These are phyloP conservation scores for Spizella passerina DNA, from an alignment of 2,797 vertebrate species.

Conservation along the genomic window DNA sequence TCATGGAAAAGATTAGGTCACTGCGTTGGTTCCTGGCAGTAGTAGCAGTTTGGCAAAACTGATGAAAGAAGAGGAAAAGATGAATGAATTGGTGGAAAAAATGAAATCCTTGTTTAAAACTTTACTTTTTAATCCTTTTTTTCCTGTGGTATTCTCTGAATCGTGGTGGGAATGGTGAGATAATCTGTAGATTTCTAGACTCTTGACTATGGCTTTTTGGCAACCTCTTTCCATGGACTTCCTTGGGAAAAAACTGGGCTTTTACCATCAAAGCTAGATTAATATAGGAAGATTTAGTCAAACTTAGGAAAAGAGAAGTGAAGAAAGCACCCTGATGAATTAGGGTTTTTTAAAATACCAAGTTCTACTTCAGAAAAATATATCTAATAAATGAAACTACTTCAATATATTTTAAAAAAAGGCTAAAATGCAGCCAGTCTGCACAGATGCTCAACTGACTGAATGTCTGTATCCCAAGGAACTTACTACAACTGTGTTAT, in stretches of 20 bases:
- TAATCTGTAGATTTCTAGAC: not conserved
- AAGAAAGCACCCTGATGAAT: not conserved
- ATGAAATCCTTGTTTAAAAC: not conserved
- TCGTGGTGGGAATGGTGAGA: not conserved
- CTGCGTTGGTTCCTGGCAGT: not conserved
- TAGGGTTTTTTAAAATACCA: accelerated
- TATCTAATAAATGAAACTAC: not conserved
- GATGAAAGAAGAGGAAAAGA: not conserved
- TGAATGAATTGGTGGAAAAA: not conserved
- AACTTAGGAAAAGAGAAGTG: not conserved
- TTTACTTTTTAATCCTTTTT: not conserved
- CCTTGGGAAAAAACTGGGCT: not conserved
- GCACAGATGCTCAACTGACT: not conserved
- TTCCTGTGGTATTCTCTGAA: not conserved
- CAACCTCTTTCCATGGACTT: not conserved
- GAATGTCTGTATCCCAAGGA: not conserved
- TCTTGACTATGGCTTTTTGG: not conserved
- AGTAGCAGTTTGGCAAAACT: not conserved
- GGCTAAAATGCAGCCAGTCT: not conserved
- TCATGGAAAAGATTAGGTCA: not conserved
- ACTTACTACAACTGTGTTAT: not conserved
- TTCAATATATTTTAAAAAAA: not conserved
- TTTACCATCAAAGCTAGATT: not conserved
- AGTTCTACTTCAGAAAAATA: not conserved
- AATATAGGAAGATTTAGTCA: not conserved